Evolutionary conservation across 2,797 vertebrate genomes (phyloP), one percentile per base, ranked within the genome.

Genomic region (Ptychadena robeensis): DNA sequence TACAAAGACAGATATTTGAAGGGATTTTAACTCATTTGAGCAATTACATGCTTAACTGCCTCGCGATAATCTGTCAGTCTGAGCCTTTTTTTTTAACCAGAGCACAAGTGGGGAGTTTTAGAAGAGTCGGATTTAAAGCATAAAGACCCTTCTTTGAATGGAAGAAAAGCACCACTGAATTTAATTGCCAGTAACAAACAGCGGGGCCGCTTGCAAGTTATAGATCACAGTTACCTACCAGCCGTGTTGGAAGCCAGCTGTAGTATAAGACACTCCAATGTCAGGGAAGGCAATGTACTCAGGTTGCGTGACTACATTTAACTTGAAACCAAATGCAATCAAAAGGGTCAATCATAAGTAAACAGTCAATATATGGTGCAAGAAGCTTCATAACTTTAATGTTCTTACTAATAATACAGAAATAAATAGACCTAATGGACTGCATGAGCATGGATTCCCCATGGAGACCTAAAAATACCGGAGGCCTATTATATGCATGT

Each of bases 1-100:
- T 98, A 97, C 96, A 96, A 96, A 97, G 96, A 97, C 95, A 97
- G 96, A 98, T 97, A 98, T 99, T 98, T 98, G 96, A 99, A 98
- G 96, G 96, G 97, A 98, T 99, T 99, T 98, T 97, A 98, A 99
- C 96, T 98, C 96, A 98, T 99, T 99, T 98, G 97, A 98, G 97
- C 97, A 98, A 99, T 99, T 98, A 98, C 97, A 99, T 98, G 97
- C 97, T 98, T 98, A 99, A 98, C 97, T 98, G 97, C 96, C 95
- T 95, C 95, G 95, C 94, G 95, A 98, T 98, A 99, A 98, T 98
- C 97, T 98, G 96, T 96, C 96, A 96, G 96, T 94, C 95, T 94
- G 95, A 96, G 96, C 94, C 95, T 91, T 83, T 83, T 95, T 93
- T 80, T 83, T 95, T 96, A 93, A 53, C 90, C 94, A 93, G 91